Conservation (phyloP, 2,888 invertebrate genomes). For the Plemyria rubiginata region DNA sequence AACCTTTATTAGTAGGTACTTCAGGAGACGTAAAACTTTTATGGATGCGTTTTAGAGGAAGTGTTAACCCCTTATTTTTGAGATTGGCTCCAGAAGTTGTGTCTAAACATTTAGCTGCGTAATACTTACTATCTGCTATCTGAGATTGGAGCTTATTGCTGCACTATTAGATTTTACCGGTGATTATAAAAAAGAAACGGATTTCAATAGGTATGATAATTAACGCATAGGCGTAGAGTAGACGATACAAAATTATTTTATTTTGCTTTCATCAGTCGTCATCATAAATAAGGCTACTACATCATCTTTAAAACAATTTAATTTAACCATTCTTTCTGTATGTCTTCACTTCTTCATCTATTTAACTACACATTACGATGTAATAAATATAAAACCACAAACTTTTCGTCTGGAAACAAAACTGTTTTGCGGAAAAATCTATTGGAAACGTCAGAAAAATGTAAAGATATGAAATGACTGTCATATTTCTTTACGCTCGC, state of each 20-base stretch:
- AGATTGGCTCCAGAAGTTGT: not conserved
- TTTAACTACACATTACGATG: constrained; percentile 12
- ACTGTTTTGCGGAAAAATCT: constrained; percentile 38
- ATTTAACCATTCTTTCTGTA: not conserved
- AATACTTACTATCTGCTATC: too few species aligned
- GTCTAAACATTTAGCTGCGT: too few species aligned
- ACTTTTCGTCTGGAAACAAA: constrained; percentile 21
- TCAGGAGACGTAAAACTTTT: constrained; percentile 44
- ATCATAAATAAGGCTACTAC: not conserved
- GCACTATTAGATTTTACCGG: too few species aligned
- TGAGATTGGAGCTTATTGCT: too few species aligned
- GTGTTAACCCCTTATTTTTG: constrained; percentile 9
- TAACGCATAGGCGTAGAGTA: too few species aligned
- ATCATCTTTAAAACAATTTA: not conserved
- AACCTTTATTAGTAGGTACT: constrained; percentile 45
- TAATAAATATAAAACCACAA: constrained; percentile 31
- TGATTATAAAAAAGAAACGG: too few species aligned
- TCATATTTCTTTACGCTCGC: constrained; percentile 46
- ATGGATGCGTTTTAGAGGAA: constrained; percentile 43
- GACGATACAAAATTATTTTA: too few species aligned
- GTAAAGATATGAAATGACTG: constrained; percentile 46
- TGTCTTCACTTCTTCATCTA: not conserved
- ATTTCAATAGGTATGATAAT: too few species aligned
- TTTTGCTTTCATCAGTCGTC: not conserved
- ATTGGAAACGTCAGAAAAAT: constrained; percentile 45